Evolutionary conservation across 2,113 vertebrate genomes (phyloP).

Genomic region (Sphaerodactylus townsendi): DNA sequence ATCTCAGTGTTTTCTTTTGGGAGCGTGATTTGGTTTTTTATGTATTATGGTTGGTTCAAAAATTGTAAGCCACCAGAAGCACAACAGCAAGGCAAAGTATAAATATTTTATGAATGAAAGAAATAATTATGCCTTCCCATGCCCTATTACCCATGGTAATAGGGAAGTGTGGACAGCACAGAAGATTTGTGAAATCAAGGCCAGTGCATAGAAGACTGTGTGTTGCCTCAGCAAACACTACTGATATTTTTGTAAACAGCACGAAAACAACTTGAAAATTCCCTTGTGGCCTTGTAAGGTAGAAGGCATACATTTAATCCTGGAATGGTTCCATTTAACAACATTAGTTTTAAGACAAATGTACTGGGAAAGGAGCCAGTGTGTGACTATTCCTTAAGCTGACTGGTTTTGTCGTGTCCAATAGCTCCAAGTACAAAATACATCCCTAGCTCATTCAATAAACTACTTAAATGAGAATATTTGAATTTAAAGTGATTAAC

Average conservation of each 20-base stretch:
- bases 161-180: not conserved
- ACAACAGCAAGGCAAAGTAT: too few relatives aligned
- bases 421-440: not conserved
- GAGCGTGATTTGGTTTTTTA: too few relatives aligned
- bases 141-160: not conserved
- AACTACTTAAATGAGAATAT: not conserved
- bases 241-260: not conserved
- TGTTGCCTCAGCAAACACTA: not conserved
- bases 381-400: not conserved
- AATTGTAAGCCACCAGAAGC: too few relatives aligned
- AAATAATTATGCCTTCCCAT: not conserved
- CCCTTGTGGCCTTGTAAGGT: not conserved
- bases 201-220: not conserved
- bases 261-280: not conserved
- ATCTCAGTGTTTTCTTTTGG: too few relatives aligned
- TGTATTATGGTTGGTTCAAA: too few relatives aligned
- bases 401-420: not conserved
- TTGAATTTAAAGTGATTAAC: not conserved
- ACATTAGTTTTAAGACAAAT: not conserved
- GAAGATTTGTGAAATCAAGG: not conserved
- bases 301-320: not conserved
- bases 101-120: too few relatives aligned
- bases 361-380: not conserved
- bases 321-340: not conserved
- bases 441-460: not conserved